Base-by-base conservation (phyloP, 2,797 vertebrate genomes). In the Melanogrammus aeglefinus region DNA sequence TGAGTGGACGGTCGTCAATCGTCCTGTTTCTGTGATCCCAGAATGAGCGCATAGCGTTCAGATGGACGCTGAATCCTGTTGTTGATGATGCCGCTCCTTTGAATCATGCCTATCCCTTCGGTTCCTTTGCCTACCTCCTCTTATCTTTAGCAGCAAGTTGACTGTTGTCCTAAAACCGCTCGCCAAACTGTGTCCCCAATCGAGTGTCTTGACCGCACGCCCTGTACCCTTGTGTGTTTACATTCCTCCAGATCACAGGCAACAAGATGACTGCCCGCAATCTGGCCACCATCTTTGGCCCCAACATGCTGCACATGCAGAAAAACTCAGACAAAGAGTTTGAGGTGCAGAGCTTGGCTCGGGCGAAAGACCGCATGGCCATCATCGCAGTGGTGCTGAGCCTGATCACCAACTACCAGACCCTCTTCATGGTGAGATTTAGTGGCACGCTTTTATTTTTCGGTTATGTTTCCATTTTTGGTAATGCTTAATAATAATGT, bases 261-360 rank as follows among this genome's bases (percentile, higher is more conserved):
- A 99, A 99, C 92, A 99, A 98, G 94, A 99, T 99, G 98, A 99
- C 97, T 2, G 94, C 97, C 0, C 94, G 97, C 66, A 99, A 99
- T 86, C 91, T 99, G 89, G 98, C 98, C 72, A 99, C 98, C 76
- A 96, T 99, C 90, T 98, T 99, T 83, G 98, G 98, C 27, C 97
- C 98, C 80, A 99, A 99, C 86, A 92, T 99, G 72, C 92, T 99
- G 79, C 97, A 96, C 92, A 98, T 97, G 89, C 96, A 96, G 87
- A 99, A 99, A 82, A 97, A 93, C 83, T 95, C 96, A 0, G 98
- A 99, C 93, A 99, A 98, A 86, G 97, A 99, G 91, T 99, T 98
- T 94, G 94, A 94, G 0, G 97, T 99, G 35, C 95, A 99, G 92
- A 99, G 97, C 85, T 96, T 96, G 1, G 97, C 97, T 70, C 94